A percentile compares a stretch with the other conserved stretches of the same genome.
These are phyloP conservation scores for Drosophila neonasuta DNA, from an alignment of 2,888 invertebrate species.

Conservation along the genomic window DNA sequence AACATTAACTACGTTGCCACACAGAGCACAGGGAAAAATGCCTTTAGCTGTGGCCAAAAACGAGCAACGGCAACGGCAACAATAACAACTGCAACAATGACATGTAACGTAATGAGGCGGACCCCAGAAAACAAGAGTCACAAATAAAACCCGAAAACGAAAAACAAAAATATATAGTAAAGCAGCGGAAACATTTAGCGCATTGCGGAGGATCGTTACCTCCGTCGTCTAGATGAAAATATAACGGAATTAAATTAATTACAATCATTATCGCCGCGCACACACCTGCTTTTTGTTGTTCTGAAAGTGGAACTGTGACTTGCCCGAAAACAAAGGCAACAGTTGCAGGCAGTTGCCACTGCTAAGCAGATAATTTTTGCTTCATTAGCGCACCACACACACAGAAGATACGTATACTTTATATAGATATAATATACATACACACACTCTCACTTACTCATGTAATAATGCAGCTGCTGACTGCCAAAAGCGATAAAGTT, in stretches of 20 bases:
- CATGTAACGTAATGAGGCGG: slow-evolving; percentile 66
- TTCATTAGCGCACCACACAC: slow-evolving; percentile 53
- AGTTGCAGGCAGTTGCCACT: slow-evolving; percentile 33
- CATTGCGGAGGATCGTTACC: slow-evolving; percentile 73
- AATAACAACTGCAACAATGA: slow-evolving; percentile 42
- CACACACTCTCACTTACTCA: slow-evolving; percentile 13
- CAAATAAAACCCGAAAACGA: slow-evolving; percentile 39
- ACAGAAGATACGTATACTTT: slow-evolving; percentile 6
- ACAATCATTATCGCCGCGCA: slow-evolving; percentile 77
- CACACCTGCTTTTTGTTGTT: slow-evolving; percentile 57
- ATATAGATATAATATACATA: slow-evolving; percentile 10
- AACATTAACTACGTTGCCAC: slow-evolving; percentile 14
- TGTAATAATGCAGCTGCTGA: slow-evolving; percentile 28
- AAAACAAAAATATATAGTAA: neutral
- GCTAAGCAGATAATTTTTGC: slow-evolving; percentile 67
- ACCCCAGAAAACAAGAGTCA: slow-evolving; percentile 38
- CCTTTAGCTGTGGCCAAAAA: slow-evolving; percentile 28
- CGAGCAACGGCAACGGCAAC: slow-evolving; percentile 17
- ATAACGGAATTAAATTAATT: slow-evolving; percentile 81
- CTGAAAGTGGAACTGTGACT: no score
- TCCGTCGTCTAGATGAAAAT: slow-evolving; percentile 74
- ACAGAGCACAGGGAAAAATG: slow-evolving; percentile 15
- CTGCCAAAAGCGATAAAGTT: slow-evolving; percentile 58
- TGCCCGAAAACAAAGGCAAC: slow-evolving; percentile 21
- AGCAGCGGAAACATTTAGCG: slow-evolving; percentile 75